Percentiles rank a stretch among this genome's conserved stretches.
phyloP scores from a whole-genome alignment of 2,113 vertebrate genomes.

The Ranitomeya variabilis region DNA sequence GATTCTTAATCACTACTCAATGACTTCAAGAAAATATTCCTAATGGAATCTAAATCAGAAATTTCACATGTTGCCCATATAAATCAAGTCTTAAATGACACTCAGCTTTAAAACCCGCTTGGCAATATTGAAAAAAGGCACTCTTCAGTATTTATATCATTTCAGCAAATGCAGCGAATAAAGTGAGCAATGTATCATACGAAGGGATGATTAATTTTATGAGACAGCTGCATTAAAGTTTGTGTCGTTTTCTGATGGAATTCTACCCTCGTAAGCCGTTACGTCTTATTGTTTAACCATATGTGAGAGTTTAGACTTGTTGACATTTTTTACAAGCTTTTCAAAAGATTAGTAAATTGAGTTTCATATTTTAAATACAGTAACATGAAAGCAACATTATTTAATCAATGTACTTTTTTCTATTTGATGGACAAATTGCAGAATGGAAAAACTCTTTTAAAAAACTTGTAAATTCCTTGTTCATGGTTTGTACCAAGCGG shows the following conservation, averaged over 20 bases:
- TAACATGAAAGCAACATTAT: too few species aligned
- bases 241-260: constrained; percentile 6
- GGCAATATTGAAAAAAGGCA: constrained; percentile 9
- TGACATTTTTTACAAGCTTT: too few species aligned
- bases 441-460: too few species aligned
- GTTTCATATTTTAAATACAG: too few species aligned
- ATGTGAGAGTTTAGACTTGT: not conserved
- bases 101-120: constrained; percentile 23
- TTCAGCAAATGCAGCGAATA: constrained; percentile 27
- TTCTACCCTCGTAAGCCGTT: not conserved
- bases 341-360: too few species aligned
- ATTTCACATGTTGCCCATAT: constrained; percentile 15
- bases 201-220: constrained; percentile 35
- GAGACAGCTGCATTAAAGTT: constrained; percentile 30
- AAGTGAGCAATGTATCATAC: constrained; percentile 38
- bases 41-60: constrained; percentile 50
- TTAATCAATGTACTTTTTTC: too few species aligned
- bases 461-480: too few species aligned
- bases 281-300: constrained; percentile 9
- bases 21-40: constrained; percentile 24
- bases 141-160: constrained; percentile 33
- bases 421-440: too few species aligned
- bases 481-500: too few species aligned
- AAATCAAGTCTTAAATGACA: constrained; percentile 40
- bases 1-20: constrained; percentile 21